These are phyloP conservation scores for Rhinolophus ferrumequinum DNA, from an alignment of 2,113 vertebrate species.

Conservation along the genomic window DNA sequence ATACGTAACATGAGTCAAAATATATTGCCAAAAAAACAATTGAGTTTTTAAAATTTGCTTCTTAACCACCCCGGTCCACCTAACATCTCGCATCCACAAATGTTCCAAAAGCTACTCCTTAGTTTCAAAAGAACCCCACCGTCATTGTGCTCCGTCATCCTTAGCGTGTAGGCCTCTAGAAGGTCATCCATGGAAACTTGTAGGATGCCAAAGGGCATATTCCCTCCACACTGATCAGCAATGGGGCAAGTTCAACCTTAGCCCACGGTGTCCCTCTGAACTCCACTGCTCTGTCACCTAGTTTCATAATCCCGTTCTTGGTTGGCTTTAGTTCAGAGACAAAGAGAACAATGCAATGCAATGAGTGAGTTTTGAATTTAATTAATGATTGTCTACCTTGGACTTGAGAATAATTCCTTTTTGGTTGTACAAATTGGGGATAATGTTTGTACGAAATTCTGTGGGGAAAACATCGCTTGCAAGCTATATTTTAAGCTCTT, in stretches of 20 bases:
- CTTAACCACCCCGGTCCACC: not conserved
- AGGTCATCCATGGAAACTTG: not conserved
- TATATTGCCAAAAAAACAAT: not conserved
- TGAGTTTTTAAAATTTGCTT: not conserved
- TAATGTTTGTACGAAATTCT: not conserved
- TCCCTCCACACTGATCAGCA: not conserved
- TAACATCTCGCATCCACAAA: not conserved
- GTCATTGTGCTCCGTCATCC: not conserved
- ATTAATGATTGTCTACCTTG: not conserved
- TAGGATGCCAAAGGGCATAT: not conserved
- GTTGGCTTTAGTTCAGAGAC: not conserved
- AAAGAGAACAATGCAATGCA: not conserved
- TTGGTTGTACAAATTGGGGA: not conserved
- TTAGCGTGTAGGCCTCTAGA: not conserved
- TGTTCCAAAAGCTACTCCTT: not conserved
- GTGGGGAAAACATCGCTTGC: not conserved
- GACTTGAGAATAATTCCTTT: not conserved
- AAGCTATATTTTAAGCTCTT: slow-evolving; percentile 5
- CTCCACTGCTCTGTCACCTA: not conserved
- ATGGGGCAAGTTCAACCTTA: not conserved
- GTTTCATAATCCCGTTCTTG: not conserved
- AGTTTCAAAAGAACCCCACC: not conserved
- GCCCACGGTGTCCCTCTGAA: not conserved
- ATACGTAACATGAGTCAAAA: not conserved
- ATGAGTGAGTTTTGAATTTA: not conserved